Conservation (phyloP, 2,113 vertebrate species). For the Sclerurus mexicanus region DNA sequence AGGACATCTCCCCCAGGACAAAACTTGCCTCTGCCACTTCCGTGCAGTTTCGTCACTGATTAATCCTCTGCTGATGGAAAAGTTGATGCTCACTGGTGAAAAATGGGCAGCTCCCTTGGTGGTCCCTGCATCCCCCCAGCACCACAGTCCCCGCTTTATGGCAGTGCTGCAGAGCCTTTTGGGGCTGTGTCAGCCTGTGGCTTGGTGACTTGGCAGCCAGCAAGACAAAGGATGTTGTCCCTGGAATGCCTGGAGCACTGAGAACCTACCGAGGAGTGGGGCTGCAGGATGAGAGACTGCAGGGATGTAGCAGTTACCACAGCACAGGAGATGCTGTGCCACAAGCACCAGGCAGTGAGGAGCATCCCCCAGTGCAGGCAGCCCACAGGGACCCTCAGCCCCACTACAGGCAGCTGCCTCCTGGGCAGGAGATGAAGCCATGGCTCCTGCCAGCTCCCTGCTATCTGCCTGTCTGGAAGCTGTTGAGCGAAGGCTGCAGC, state of each 20-base stretch:
- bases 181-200: background rate
- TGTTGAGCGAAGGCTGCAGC: background rate
- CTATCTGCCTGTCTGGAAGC: background rate
- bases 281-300: background rate
- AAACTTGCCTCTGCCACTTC: background rate
- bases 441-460: background rate
- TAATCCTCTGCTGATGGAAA: background rate
- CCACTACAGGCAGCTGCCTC: background rate
- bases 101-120: background rate
- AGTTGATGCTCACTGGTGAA: background rate
- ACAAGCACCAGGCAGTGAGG: background rate
- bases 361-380: background rate
- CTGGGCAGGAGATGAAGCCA: background rate
- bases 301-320: background rate
- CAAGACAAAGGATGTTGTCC: background rate
- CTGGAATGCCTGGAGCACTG: rapidly evolving
- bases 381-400: background rate
- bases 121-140: background rate
- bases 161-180: background rate
- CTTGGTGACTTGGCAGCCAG: background rate
- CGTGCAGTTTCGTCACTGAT: background rate
- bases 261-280: background rate
- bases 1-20: background rate
- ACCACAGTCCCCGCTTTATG: background rate
- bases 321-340: rapidly evolving